A percentile compares a stretch with the other conserved stretches of the same genome.
Evolutionary conservation across 2,113 vertebrate genomes (phyloP).

Genomic region (Zapus hudsonius): DNA sequence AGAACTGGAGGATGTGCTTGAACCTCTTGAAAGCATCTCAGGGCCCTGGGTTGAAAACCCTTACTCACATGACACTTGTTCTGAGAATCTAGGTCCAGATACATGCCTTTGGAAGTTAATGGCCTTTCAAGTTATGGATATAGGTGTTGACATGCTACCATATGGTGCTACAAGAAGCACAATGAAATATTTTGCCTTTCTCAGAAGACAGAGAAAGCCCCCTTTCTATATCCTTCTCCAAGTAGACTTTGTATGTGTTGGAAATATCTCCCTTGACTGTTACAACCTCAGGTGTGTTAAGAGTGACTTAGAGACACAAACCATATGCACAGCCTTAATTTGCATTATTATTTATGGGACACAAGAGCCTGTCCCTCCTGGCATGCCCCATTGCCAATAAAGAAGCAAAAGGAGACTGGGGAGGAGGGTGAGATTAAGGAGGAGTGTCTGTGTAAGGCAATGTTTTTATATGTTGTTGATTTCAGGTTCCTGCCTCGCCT

Average conservation of each 20-base stretch:
- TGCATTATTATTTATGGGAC: constrained; percentile 37
- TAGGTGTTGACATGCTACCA: not conserved
- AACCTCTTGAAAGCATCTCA: not conserved
- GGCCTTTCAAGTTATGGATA: not conserved
- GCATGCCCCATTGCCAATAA: constrained; percentile 3
- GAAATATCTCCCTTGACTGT: not conserved
- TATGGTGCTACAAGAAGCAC: not conserved
- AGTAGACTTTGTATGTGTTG: constrained; percentile 7
- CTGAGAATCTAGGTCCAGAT: not conserved
- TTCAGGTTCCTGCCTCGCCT: constrained; percentile 59
- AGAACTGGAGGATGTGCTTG: not conserved
- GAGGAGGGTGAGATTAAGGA: not conserved
- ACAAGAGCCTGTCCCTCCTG: not conserved
- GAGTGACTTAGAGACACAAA: not conserved
- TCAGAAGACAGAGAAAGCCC: not conserved
- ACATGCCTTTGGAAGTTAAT: not conserved
- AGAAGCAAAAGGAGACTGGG: not conserved
- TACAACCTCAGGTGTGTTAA: constrained; percentile 53
- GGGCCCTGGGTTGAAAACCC: not conserved
- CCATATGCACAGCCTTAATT: not conserved
- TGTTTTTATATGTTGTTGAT: not conserved
- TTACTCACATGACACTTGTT: not conserved
- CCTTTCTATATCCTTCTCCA: not conserved
- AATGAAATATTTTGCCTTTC: not conserved
- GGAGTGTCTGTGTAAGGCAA: constrained; percentile 49